Evolutionary conservation across 2,888 invertebrate genomes (phyloP).

Genomic region (Perizoma affinitatum): DNA sequence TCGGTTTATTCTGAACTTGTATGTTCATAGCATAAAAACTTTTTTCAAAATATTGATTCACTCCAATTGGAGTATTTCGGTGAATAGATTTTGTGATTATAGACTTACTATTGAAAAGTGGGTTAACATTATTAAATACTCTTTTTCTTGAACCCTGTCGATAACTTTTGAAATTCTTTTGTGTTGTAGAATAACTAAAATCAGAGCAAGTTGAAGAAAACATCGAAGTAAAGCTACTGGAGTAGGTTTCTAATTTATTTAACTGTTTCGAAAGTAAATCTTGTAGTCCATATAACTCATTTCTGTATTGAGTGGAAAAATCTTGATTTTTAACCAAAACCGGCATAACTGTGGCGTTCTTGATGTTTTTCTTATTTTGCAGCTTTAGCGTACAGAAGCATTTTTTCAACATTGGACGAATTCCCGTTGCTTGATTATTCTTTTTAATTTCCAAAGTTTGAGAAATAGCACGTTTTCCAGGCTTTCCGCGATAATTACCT

Average conservation of each 20-base stretch:
- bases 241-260: constrained; percentile 4
- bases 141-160: constrained; percentile 1
- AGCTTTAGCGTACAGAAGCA: constrained; percentile 52
- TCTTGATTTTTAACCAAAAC: constrained; percentile 12
- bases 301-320: constrained; percentile 4
- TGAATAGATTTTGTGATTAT: constrained; percentile 2
- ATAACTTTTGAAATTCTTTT: constrained; percentile 4
- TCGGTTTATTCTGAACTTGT: constrained; percentile 23
- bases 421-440: constrained; percentile 36
- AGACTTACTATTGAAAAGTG: constrained; percentile 1
- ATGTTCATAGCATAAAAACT: constrained; percentile 33
- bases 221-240: constrained; percentile 14
- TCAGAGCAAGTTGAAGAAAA: constrained; percentile 7
- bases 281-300: background rate
- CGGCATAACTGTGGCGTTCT: constrained; percentile 22
- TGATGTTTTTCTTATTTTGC: constrained; percentile 35
- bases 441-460: constrained; percentile 34
- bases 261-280: constrained; percentile 2
- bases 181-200: background rate
- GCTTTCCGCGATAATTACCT: background rate
- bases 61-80: constrained; percentile 8
- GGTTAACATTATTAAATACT: background rate
- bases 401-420: constrained; percentile 46
- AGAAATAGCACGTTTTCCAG: constrained; percentile 21
- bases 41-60: constrained; percentile 17